phyloP scores from a whole-genome alignment of 1,140 invertebrate species.

The honey bee (Apis mellifera) region DNA sequence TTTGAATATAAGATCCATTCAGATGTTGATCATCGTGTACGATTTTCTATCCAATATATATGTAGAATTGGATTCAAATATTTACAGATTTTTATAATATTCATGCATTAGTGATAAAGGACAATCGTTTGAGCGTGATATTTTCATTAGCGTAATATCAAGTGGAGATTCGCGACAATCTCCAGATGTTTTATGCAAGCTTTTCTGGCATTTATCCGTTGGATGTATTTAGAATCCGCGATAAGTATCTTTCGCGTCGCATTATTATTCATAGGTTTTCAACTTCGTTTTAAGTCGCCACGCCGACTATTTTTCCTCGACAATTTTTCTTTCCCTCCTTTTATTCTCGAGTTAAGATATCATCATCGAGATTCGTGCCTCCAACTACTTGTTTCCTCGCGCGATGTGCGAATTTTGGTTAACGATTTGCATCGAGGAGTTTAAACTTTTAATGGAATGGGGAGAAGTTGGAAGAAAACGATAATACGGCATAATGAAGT shows the following conservation, averaged over 20 bases:
- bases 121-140: background rate
- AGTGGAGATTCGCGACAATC: constrained; percentile 4
- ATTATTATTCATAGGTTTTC: constrained; percentile 61
- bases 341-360: background rate
- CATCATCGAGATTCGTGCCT: background rate
- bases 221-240: constrained; percentile 45
- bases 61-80: too few relatives aligned
- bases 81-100: too few relatives aligned
- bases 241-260: constrained; percentile 54
- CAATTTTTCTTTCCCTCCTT: constrained; percentile 14
- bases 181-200: constrained; percentile 42
- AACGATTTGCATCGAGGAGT: too few relatives aligned
- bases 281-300: constrained; percentile 20
- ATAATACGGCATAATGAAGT: too few relatives aligned
- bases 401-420: too few relatives aligned
- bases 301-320: background rate
- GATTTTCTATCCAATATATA: too few relatives aligned
- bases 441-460: too few relatives aligned
- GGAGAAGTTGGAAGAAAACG: too few relatives aligned
- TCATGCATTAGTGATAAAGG: background rate
- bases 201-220: constrained; percentile 47
- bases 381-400: too few relatives aligned
- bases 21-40: too few relatives aligned
- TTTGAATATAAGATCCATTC: too few relatives aligned
- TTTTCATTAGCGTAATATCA: too few relatives aligned